Base-by-base conservation (phyloP, 2,797 vertebrate genomes). In the Myripristis jacobus region DNA sequence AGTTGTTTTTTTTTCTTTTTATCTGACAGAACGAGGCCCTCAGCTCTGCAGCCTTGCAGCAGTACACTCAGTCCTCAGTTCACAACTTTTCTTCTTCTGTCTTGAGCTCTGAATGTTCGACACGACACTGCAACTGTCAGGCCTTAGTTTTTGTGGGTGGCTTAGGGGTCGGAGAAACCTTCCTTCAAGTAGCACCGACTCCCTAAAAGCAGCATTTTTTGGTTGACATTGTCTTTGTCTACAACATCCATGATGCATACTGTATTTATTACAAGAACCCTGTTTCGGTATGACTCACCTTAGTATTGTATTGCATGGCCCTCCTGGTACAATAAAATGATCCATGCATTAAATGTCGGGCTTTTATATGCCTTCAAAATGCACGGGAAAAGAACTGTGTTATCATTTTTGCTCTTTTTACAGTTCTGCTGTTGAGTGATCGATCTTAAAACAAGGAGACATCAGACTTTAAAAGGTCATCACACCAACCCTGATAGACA, bases 261-360 rank as follows among this genome's bases (percentile, higher is more conserved):
- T n/a, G n/a, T n/a, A 68, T 56, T 63, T 50, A 70, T 54, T 6
- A 8, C 2, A 51, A 31, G 4, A 29, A 12, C 19, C 3, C 41
- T 43, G 12, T 83, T 56, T 84, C 58, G n/a, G n/a, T 81, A 66
- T 85, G 72, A 89, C 65, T 87, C 81, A 83, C 27, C 22, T 31
- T 44, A 43, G 24, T 15, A 1, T 43, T 43, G 41, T 16, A 43
- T n/a, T n/a, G n/a, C n/a, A n/a, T n/a, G n/a, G n/a, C n/a, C n/a
- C n/a, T n/a, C 2, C 21, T 6, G 43, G 24, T 47, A 52, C 54
- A 22, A 9, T 3, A 43, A 43, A 43, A 43, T 18, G 15, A 16
- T 4, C 6, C 15, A 6, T 38, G 2, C 36, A 38, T 13, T 3
- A 47, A 56, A 41, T 50, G 25, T 34, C n/a, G 46, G n/a, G 58